phyloP scores from a whole-genome alignment of 2,113 vertebrate species.

The Brachionichthys hirsutus region DNA sequence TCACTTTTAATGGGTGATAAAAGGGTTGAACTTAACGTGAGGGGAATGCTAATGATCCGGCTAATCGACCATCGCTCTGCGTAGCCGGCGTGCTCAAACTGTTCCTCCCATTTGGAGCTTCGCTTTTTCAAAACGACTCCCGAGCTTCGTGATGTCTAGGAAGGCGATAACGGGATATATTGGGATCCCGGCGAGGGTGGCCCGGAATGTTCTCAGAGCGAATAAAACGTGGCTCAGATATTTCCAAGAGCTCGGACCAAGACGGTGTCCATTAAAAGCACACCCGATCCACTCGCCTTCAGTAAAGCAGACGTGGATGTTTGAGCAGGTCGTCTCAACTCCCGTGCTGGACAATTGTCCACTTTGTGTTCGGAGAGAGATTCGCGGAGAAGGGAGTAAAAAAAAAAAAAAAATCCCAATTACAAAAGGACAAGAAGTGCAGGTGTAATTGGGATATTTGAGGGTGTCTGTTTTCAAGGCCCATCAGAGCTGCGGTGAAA shows the following conservation, averaged over 20 bases:
- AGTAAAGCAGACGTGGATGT: constrained; percentile 75
- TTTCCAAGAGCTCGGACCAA: constrained; percentile 45
- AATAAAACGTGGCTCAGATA: constrained; percentile 12
- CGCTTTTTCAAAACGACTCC: background rate
- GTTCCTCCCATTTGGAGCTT: background rate
- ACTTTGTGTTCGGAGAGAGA: constrained; percentile 77
- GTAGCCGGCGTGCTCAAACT: background rate
- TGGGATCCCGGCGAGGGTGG: background rate
- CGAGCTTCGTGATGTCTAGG: background rate
- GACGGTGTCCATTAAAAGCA: constrained; percentile 65
- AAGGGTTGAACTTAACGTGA: constrained; percentile 21
- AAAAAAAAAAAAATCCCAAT: constrained; percentile 70
- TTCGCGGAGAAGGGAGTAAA: constrained; percentile 10
- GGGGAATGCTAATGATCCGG: constrained; percentile 14
- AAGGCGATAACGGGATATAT: background rate
- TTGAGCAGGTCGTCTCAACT: constrained; percentile 64
- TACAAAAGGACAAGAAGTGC: constrained; percentile 91
- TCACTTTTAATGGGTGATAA: constrained; percentile 21
- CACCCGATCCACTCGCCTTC: constrained; percentile 53
- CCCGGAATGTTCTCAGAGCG: background rate
- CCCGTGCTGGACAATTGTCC: constrained; percentile 74
- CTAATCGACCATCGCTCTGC: background rate
- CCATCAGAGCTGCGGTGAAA: constrained; percentile 83
- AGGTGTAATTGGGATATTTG: constrained; percentile 95
- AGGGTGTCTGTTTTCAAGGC: constrained; percentile 85